These are phyloP conservation scores for Lipophrys pholis DNA, from an alignment of 2,113 vertebrate genomes.

Conservation along the genomic window DNA sequence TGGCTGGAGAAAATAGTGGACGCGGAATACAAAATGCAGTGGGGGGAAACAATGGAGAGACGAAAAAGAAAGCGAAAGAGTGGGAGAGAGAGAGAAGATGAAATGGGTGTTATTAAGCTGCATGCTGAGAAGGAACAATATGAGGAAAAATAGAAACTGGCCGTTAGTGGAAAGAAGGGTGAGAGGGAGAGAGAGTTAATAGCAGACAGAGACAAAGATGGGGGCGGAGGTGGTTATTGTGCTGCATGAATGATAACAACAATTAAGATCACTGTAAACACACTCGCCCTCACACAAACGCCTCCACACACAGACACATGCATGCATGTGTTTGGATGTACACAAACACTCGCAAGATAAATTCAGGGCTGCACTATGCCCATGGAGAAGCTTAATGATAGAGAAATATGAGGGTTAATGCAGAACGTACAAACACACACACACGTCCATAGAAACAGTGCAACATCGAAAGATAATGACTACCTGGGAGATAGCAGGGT, in stretches of 20 bases:
- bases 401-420: constrained; percentile 67
- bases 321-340: constrained; percentile 19
- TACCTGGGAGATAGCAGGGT: constrained; percentile 78
- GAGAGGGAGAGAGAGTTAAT: constrained; percentile 59
- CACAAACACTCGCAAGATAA: constrained; percentile 33
- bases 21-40: constrained; percentile 25
- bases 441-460: constrained; percentile 49
- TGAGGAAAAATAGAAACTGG: constrained; percentile 63
- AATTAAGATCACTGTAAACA: constrained; percentile 80
- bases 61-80: constrained; percentile 40
- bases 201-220: constrained; percentile 73
- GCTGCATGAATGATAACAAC: constrained; percentile 81
- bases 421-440: constrained; percentile 35
- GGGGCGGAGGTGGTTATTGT: constrained; percentile 73
- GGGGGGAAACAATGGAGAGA: constrained; percentile 28
- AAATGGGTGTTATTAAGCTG: constrained; percentile 74
- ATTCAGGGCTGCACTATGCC: constrained; percentile 50
- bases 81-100: constrained; percentile 60
- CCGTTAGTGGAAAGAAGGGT: constrained; percentile 54
- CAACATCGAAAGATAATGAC: constrained; percentile 69
- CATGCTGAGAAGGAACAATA: constrained; percentile 73
- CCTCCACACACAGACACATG: constrained; percentile 45
- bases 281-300: constrained; percentile 56
- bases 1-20: constrained; percentile 56
- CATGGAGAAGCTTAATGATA: constrained; percentile 61